Evolutionary conservation across 1,140 invertebrate genomes (phyloP).

Genomic region (Pseudobourletiella spinata): DNA sequence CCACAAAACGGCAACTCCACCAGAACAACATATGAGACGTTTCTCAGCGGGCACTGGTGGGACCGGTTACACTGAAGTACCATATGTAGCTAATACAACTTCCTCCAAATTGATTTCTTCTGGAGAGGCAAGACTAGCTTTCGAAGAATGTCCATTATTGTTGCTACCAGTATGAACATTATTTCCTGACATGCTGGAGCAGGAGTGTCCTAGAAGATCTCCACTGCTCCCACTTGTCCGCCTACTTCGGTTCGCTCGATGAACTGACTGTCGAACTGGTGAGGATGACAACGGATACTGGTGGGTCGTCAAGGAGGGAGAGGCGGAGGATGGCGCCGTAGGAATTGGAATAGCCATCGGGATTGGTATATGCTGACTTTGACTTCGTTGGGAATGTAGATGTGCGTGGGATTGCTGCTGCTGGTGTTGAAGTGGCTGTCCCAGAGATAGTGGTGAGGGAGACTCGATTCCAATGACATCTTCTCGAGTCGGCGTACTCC

Average conservation of each 20-base stretch:
- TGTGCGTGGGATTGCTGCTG: too few relatives aligned
- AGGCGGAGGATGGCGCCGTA: neutral
- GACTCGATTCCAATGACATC: slow-evolving; percentile 15
- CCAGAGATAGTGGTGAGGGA: slow-evolving; percentile 3
- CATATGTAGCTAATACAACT: slow-evolving; percentile 27
- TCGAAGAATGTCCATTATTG: slow-evolving; percentile 24
- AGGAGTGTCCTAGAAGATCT: neutral
- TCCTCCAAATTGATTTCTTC: slow-evolving; percentile 34
- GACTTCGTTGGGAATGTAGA: slow-evolving; percentile 5
- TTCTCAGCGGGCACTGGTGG: neutral
- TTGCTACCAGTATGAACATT: slow-evolving; percentile 1
- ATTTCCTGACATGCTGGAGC: neutral
- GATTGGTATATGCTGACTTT: slow-evolving; percentile 7
- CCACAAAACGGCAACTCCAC: too few relatives aligned
- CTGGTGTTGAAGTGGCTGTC: neutral
- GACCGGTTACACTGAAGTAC: slow-evolving; percentile 32
- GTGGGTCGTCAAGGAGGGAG: neutral
- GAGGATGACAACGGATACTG: neutral
- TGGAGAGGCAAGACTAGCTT: slow-evolving; percentile 35
- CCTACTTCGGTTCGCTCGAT: neutral
- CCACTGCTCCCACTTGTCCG: neutral
- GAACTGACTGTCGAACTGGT: neutral
- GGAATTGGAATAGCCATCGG: neutral
- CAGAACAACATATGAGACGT: neutral
- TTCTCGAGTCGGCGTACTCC: slow-evolving; percentile 14